Evolutionary conservation across 2,888 invertebrate genomes (phyloP).

Genomic region (Mellilla xanthometata): DNA sequence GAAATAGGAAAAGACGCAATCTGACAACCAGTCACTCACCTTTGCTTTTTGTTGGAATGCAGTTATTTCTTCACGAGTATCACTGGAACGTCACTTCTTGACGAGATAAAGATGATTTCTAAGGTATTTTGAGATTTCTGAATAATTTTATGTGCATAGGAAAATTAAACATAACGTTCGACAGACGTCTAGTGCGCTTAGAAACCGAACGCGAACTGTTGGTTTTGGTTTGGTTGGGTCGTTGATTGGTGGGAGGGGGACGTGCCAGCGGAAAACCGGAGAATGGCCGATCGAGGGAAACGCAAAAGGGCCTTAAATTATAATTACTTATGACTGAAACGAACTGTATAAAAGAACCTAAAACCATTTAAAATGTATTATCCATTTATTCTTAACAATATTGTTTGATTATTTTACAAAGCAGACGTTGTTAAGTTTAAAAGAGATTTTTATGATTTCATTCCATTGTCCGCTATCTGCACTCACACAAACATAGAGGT

Average conservation of each 20-base stretch:
- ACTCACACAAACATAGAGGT: no score
- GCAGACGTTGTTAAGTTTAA: no score
- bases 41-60: slow-evolving; percentile 69
- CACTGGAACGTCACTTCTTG: slow-evolving; percentile 71
- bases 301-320: slow-evolving; percentile 53
- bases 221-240: slow-evolving; percentile 66
- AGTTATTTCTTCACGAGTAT: slow-evolving; percentile 64
- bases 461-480: no score
- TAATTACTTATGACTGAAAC: slow-evolving; percentile 32
- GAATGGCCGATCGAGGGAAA: slow-evolving; percentile 68
- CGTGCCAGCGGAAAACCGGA: slow-evolving; percentile 70
- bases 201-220: slow-evolving; percentile 84
- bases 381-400: neutral
- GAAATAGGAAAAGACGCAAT: slow-evolving; percentile 75
- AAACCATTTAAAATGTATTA: slow-evolving; percentile 3
- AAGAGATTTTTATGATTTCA: no score
- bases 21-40: slow-evolving; percentile 78
- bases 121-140: slow-evolving; percentile 79
- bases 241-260: slow-evolving; percentile 45
- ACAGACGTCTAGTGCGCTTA: slow-evolving; percentile 76
- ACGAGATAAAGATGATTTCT: slow-evolving; percentile 59
- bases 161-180: slow-evolving; percentile 76
- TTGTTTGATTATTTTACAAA: no score
- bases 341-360: neutral
- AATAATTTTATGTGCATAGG: slow-evolving; percentile 77